Conservation (phyloP, 2,888 invertebrate species). For the Caenorhabditis japonica region DNA sequence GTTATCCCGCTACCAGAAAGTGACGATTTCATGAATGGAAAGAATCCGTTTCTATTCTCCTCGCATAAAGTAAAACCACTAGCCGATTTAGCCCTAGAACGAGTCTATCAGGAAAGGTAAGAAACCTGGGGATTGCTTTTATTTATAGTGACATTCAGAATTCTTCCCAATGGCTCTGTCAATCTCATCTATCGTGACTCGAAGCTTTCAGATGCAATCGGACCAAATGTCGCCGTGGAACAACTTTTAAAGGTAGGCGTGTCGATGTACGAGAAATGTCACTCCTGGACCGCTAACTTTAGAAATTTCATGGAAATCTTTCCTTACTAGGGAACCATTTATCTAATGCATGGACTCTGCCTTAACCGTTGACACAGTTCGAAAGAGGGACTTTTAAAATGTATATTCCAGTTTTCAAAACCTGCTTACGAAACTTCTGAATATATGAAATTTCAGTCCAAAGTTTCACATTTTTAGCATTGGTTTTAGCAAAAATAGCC, state of each 20-base stretch:
- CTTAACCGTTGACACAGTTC: no score
- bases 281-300: no score
- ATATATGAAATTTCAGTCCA: no score
- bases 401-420: no score
- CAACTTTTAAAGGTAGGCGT: constrained; percentile 55
- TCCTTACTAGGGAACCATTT: no score
- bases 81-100: constrained; percentile 68
- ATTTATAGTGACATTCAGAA: background rate
- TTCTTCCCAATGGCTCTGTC: constrained; percentile 66
- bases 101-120: constrained; percentile 62
- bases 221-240: constrained; percentile 75
- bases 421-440: no score
- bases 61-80: constrained; percentile 69
- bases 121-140: background rate
- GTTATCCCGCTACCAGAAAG: constrained; percentile 69
- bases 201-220: constrained; percentile 71
- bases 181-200: constrained; percentile 67
- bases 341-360: no score
- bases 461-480: no score
- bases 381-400: no score
- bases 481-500: no score
- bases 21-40: constrained; percentile 49
- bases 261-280: no score
- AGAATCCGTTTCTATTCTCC: constrained; percentile 74
- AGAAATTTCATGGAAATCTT: no score